phyloP scores from a whole-genome alignment of 2,113 vertebrate species.

The Orientallactaga bullata region DNA sequence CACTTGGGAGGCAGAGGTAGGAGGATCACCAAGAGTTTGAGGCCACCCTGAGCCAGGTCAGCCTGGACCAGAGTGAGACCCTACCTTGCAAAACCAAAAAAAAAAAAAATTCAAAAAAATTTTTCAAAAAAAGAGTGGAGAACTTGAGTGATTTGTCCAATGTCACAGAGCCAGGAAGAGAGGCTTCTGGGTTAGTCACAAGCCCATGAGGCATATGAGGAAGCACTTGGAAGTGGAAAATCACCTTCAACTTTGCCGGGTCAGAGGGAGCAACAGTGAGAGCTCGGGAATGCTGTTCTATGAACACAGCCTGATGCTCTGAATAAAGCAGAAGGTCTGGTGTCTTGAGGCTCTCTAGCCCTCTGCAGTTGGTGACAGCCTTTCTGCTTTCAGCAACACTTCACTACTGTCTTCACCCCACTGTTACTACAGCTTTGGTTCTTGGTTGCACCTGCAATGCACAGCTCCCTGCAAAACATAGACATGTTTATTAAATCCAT shows the following conservation, averaged over 20 bases:
- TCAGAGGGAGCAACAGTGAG: background rate
- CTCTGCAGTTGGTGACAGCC: too few species aligned
- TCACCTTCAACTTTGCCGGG: accelerated
- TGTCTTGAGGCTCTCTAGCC: accelerated
- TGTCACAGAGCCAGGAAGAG: background rate
- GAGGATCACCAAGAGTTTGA: too few species aligned
- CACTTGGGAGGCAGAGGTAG: too few species aligned
- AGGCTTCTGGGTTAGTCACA: background rate
- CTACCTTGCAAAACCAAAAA: too few species aligned
- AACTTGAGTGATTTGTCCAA: background rate
- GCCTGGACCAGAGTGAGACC: too few species aligned
- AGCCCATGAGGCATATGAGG: background rate
- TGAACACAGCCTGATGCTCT: background rate
- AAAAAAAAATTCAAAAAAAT: too few species aligned
- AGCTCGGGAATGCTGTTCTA: too few species aligned
- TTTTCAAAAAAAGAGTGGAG: background rate
- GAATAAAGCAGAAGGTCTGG: background rate
- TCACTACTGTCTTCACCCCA: background rate
- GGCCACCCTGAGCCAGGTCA: too few species aligned
- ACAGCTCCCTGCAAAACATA: background rate
- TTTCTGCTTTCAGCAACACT: accelerated
- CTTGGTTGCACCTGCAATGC: background rate
- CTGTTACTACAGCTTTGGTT: too few species aligned
- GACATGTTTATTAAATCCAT: background rate
- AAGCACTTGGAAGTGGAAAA: background rate